phyloP scores from a whole-genome alignment of 1,140 invertebrate genomes.

The Pseudomyrmex concolor region DNA sequence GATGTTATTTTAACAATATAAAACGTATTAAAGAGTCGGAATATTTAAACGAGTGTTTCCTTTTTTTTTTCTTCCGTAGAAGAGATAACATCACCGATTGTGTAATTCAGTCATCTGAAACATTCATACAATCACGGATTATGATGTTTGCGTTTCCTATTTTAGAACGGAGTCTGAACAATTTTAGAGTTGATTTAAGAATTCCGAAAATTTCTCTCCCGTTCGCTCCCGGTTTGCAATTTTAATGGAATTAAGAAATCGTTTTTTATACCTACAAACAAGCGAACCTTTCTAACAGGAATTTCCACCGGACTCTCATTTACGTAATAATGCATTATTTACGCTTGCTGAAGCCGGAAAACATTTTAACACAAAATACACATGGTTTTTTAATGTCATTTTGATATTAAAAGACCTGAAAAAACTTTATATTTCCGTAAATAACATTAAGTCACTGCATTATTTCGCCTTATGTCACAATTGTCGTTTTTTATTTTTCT shows the following conservation, averaged over 20 bases:
- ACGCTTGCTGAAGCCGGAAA: not conserved
- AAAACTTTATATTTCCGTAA: not conserved
- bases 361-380: slow-evolving; percentile 19
- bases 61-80: slow-evolving; percentile 16
- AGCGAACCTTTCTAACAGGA: slow-evolving; percentile 10
- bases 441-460: slow-evolving; percentile 8
- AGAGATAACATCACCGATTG: not conserved
- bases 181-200: slow-evolving; percentile 21
- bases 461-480: not conserved
- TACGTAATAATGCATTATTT: slow-evolving; percentile 30
- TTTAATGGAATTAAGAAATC: slow-evolving; percentile 56
- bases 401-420: not conserved
- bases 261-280: slow-evolving; percentile 41
- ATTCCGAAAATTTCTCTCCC: slow-evolving; percentile 33
- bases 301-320: slow-evolving; percentile 23
- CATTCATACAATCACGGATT: slow-evolving; percentile 23
- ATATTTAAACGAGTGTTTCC: not conserved
- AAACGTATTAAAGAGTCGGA: slow-evolving; percentile 7
- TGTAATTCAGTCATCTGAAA: not conserved
- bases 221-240: not conserved
- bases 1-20: too few relatives aligned
- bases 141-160: not conserved
- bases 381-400: not conserved
- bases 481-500: not conserved
- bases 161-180: not conserved